Evolutionary conservation across 1,140 invertebrate species (phyloP).

Genomic region (Andrena cerasifolii): DNA sequence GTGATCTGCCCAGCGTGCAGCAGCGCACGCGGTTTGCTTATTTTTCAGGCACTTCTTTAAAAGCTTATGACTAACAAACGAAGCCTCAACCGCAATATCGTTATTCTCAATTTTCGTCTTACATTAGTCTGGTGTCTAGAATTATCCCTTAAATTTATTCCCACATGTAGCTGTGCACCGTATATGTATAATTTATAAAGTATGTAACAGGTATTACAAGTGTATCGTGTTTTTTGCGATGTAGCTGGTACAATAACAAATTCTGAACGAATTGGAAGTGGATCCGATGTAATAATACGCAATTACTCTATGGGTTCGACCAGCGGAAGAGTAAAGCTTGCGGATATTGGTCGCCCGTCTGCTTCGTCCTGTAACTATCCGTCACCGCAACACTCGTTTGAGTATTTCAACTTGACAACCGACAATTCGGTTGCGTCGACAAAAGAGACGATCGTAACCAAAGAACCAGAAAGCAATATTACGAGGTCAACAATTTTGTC

Average conservation of each 20-base stretch:
- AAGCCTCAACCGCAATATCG: no score
- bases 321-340: conserved; percentile 70
- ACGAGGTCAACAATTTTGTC: background rate
- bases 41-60: no score
- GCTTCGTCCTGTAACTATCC: conserved; percentile 76
- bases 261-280: conserved; percentile 56
- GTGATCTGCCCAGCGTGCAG: no score
- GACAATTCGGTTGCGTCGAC: conserved; percentile 42
- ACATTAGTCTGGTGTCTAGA: no score
- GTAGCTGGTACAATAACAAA: conserved; percentile 17
- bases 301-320: conserved; percentile 75
- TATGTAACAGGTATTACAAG: background rate
- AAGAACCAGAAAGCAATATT: conserved; percentile 57
- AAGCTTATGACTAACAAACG: no score
- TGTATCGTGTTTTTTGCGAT: background rate
- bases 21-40: no score
- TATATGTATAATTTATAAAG: no score
- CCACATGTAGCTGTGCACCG: no score
- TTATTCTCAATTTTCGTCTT: no score
- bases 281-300: conserved; percentile 74
- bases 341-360: conserved; percentile 74
- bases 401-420: conserved; percentile 62
- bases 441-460: conserved; percentile 66
- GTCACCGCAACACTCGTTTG: conserved; percentile 76
- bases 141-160: no score